Evolutionary conservation across 2,113 vertebrate species (phyloP), one percentile per base, ranked within the genome.

Genomic region (Rattus rattus): DNA sequence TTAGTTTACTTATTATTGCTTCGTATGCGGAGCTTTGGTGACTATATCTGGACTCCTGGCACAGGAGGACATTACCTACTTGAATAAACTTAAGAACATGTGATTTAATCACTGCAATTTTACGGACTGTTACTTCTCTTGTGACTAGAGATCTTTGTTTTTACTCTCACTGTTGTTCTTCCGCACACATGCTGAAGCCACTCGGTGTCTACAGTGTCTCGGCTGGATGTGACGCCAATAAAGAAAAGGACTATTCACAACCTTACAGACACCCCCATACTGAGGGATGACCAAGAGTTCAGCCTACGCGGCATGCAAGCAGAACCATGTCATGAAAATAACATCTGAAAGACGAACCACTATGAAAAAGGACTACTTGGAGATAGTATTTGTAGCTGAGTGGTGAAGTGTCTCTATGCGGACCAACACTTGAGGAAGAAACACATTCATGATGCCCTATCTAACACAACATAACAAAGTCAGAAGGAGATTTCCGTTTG

Each of bases 61-160:
- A 77, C 72, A 86, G 69, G 47, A 24, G n/a, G 28, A 84, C 12
- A 3, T 97, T 95, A 94, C 59, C 90, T 96, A 94, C 65, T 85
- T 94, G 67, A 94, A 96, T 72, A 72, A 94, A 96, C 52, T 94
- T 92, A 92, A 95, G 76, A 97, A 96, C 73, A 80, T 67, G 22
- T 69, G 43, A 49, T 86, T 95, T 86, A 90, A 92, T 97, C 85
- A 76, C 47, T 63, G 28, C 59, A 96, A 92, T 97, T 96, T 96
- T 96, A 95, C 2, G 30, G 72, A 73, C 52, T 96, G 59, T 88
- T 83, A 33, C 12, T 83, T 86, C 49, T 92, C 4, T 94, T 94
- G 33, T 16, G 33, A 83, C 1, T 11, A 36, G 87, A 24, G 5
- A 12, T 54, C 86, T 79, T 83, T 65, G 73, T 77, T 56, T 67